Conservation (phyloP, 2,113 vertebrate genomes). For the Stegastes partitus region DNA sequence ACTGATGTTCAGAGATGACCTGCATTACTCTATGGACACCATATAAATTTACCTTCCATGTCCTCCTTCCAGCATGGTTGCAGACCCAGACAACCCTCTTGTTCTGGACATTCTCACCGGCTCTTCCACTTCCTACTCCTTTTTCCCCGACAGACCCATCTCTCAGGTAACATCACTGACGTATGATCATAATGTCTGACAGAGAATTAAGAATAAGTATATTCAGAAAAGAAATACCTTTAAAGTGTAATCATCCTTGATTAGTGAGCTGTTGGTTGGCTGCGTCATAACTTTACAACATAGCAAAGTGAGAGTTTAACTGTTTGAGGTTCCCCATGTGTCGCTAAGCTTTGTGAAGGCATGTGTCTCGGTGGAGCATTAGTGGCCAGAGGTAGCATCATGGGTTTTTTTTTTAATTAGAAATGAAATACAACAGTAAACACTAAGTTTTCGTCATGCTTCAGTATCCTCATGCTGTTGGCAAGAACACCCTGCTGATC, state of each 20-base stretch:
- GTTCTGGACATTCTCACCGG: constrained; percentile 98
- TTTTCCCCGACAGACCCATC: constrained; percentile 95
- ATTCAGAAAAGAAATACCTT: neutral
- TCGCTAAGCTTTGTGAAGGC: neutral
- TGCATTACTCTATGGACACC: neutral
- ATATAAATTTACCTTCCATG: neutral
- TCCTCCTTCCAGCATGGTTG: constrained; percentile 89
- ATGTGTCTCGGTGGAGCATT: neutral
- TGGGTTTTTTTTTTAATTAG: no score
- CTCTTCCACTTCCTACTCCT: constrained; percentile 96
- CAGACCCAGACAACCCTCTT: constrained; percentile 96
- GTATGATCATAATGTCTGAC: neutral
- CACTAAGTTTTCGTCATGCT: neutral
- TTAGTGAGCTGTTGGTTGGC: no score
- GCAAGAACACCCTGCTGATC: constrained; percentile 96
- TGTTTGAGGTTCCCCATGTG: neutral
- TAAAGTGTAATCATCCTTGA: no score
- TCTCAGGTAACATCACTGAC: constrained; percentile 88
- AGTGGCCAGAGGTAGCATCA: no score
- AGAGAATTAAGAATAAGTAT: neutral
- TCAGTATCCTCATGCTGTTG: constrained; percentile 96
- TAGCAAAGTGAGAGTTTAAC: neutral
- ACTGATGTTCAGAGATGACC: neutral
- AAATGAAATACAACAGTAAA: neutral
- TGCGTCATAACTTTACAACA: no score